phyloP scores from a whole-genome alignment of 2,113 vertebrate genomes.

The Apodemus speciosus region DNA sequence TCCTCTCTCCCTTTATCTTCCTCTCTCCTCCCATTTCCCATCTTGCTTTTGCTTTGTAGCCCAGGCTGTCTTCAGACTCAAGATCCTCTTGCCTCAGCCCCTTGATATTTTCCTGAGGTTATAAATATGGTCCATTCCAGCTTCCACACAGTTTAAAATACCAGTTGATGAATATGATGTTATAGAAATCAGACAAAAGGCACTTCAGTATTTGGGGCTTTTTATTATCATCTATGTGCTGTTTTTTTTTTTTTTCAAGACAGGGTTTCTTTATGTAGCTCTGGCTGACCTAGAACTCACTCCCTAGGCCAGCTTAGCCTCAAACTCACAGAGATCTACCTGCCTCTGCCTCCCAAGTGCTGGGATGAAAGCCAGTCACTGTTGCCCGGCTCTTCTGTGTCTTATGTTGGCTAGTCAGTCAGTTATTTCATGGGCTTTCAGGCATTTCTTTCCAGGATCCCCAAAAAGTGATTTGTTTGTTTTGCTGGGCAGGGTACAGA shows the following conservation, averaged over 20 bases:
- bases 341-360: neutral
- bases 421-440: neutral
- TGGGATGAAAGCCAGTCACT: neutral
- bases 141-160: neutral
- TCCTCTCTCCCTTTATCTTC: neutral
- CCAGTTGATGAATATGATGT: neutral
- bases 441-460: neutral
- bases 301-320: neutral
- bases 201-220: neutral
- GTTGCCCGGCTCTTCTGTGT: neutral
- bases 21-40: neutral
- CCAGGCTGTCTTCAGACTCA: neutral
- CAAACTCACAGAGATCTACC: neutral
- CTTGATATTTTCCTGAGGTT: neutral
- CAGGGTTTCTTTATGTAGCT: neutral
- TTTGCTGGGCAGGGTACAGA: neutral
- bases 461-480: neutral
- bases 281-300: neutral
- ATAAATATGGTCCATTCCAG: neutral
- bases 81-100: neutral
- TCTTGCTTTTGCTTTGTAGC: neutral
- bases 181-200: neutral
- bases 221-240: neutral
- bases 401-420: neutral
- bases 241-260: neutral